Conservation (phyloP, 2,113 vertebrate species). For the Pelusios castaneus region DNA sequence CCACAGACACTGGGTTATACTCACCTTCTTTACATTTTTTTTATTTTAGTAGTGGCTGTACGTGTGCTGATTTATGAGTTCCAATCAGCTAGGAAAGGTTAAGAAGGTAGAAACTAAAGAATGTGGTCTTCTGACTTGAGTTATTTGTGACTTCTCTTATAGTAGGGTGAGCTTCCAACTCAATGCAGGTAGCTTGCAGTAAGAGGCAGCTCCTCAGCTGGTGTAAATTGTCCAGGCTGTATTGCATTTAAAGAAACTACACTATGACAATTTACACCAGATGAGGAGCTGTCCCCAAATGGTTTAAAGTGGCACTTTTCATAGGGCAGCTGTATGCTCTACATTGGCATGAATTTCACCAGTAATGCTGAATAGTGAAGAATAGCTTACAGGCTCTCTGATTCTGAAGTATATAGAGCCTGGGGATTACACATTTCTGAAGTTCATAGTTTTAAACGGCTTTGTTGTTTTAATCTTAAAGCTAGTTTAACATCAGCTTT, state of each 20-base stretch:
- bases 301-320: background rate
- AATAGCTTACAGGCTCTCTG: background rate
- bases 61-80: fast-evolving
- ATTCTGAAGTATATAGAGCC: background rate
- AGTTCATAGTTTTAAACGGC: background rate
- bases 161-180: fast-evolving
- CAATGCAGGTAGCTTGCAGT: background rate
- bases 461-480: background rate
- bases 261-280: background rate
- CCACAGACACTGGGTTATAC: fast-evolving
- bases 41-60: fast-evolving
- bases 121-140: fast-evolving
- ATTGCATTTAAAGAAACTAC: fast-evolving
- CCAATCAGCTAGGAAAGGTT: background rate
- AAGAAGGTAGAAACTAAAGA: background rate
- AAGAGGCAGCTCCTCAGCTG: no score
- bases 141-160: background rate
- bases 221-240: fast-evolving
- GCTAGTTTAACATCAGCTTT: background rate
- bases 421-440: background rate
- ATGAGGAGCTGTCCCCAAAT: background rate
- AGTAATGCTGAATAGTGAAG: fast-evolving
- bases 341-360: background rate
- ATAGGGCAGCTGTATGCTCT: background rate
- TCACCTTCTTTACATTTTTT: background rate